Evolutionary conservation across 2,797 vertebrate genomes (phyloP).

Genomic region (Hyperoplus lanceolatus): DNA sequence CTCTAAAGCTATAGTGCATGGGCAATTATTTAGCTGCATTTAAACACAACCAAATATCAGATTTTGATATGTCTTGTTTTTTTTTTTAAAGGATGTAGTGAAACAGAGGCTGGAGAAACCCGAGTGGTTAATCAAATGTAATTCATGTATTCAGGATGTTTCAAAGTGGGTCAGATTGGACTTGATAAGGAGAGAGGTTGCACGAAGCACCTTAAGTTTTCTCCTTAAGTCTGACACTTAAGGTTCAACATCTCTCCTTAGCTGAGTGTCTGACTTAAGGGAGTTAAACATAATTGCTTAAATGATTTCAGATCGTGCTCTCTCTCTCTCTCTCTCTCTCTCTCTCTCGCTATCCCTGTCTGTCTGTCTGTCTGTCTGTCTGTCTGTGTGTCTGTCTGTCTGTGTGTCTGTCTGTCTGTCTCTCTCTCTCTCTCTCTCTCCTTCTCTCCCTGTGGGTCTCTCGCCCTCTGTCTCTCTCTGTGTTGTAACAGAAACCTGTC

Average conservation of each 20-base stretch:
- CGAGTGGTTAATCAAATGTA: not conserved
- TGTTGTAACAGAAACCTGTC: conserved; percentile 66
- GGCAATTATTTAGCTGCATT: not conserved
- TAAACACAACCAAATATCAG: too few relatives aligned
- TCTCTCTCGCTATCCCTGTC: not conserved
- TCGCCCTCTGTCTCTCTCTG: conserved; percentile 24
- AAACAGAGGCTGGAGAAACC: not conserved
- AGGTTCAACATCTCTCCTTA: too few relatives aligned
- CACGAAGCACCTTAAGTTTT: too few relatives aligned
- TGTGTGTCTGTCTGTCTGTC: not conserved
- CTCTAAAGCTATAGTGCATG: too few relatives aligned
- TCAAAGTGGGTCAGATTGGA: conserved; percentile 34
- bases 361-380: too few relatives aligned
- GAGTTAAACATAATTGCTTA: too few relatives aligned
- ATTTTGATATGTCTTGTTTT: too few relatives aligned
- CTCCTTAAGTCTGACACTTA: too few relatives aligned
- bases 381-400: not conserved
- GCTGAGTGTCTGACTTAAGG: too few relatives aligned
- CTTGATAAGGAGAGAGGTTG: not conserved
- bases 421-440: not conserved
- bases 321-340: conserved; percentile 21
- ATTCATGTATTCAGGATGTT: not conserved
- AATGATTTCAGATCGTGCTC: not conserved
- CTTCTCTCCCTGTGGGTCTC: conserved; percentile 10
- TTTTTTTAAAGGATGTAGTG: not conserved